These are phyloP conservation scores for Mythimna pallens DNA, from an alignment of 2,888 invertebrate species.

Conservation along the genomic window DNA sequence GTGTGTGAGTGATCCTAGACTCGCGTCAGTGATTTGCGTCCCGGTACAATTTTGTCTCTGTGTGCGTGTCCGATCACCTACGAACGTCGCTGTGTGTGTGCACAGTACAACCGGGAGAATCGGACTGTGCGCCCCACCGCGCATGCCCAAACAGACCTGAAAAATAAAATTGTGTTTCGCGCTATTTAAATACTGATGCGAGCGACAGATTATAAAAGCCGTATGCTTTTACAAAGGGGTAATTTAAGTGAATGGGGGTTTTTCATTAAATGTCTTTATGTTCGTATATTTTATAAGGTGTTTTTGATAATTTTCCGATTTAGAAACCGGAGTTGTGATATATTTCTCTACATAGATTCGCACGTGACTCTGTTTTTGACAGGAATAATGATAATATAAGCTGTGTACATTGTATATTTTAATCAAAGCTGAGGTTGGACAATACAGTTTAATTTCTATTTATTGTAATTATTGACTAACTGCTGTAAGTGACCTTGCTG, in stretches of 20 bases:
- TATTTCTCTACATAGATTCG: slow-evolving; percentile 18
- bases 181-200: slow-evolving; percentile 80
- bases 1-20: slow-evolving; percentile 78
- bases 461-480: too few species aligned
- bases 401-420: neutral
- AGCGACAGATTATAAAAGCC: slow-evolving; percentile 73
- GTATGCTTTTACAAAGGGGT: slow-evolving; percentile 66
- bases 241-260: slow-evolving; percentile 67
- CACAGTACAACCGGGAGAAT: slow-evolving; percentile 76
- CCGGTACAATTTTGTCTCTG: slow-evolving; percentile 66
- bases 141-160: slow-evolving; percentile 78
- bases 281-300: slow-evolving; percentile 57
- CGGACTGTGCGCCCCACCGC: slow-evolving; percentile 66
- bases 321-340: slow-evolving; percentile 23
- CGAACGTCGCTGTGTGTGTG: slow-evolving; percentile 71
- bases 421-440: neutral
- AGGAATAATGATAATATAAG: neutral
- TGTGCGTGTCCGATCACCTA: slow-evolving; percentile 80
- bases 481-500: too few species aligned
- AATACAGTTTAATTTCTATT: too few species aligned
- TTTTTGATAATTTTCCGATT: slow-evolving; percentile 53
- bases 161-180: slow-evolving; percentile 80
- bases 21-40: slow-evolving; percentile 77
- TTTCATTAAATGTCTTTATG: slow-evolving; percentile 66
- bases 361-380: slow-evolving; percentile 20